Evolutionary conservation across 2,888 invertebrate genomes (phyloP), one percentile per base, ranked within the genome.

Genomic region (Drosophila nigricruria): DNA sequence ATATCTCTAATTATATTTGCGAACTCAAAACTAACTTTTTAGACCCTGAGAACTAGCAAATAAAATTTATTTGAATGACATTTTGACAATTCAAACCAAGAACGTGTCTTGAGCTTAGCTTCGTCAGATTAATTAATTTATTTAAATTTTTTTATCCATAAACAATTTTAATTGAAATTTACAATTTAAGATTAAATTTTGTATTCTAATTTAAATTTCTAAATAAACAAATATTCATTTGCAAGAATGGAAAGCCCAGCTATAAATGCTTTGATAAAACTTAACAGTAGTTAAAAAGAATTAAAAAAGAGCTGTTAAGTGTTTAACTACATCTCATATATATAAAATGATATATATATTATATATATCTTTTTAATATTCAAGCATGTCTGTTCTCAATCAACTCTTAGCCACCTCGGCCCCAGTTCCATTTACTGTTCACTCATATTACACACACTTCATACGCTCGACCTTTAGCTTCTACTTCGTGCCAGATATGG

Each of bases 401-500:
- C 18, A 49, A 49, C n/a, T 49, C 1, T 18, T 49, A 3, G 30
- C 30, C 27, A 49, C 3, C 47, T 5, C 18, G 30, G 5, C 30
- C 27, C 30, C 10, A 18, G 47, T 18, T 49, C 47, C 47, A 49
- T 18, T 49, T 30, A 49, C 47, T 18, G 47, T 49, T 30, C 49
- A 32, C 20, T 49, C 49, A 30, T 12, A 49, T 47, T 27, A 47
- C 25, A 49, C 30, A 32, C 49, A 8, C 30, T 14, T 49, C 14
- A 12, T 20, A 14, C 8, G 30, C 30, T 30, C 30, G 49, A 49
- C 49, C 49, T 49, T 49, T 49, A 14, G 32, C 49, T 52, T 9
- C 36, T 25, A 1, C n/a, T 53, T 6, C 18, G 25, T 27, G 25
- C 38, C 38, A 25, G 27, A 38, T 43, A 34, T 27, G 40, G 40